Evolutionary conservation across 2,797 vertebrate genomes (phyloP).

Genomic region (Salarias fasciatus): DNA sequence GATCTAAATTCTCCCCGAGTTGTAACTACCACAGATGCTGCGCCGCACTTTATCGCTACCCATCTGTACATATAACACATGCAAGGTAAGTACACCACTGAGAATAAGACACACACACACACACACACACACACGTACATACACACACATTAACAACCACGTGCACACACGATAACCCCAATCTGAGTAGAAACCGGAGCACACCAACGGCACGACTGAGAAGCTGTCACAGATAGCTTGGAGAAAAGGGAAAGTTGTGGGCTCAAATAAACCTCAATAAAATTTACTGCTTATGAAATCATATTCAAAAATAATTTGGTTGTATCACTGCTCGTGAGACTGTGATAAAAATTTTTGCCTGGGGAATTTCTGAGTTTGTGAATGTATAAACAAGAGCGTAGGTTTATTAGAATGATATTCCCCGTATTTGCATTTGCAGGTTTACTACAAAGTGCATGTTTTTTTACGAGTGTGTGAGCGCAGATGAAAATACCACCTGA

Average conservation of each 20-base stretch:
- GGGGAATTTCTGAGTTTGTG: slow-evolving; percentile 9
- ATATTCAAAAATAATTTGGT: background rate
- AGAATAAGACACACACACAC: slow-evolving; percentile 28
- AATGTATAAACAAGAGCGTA: slow-evolving; percentile 3
- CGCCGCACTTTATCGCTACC: slow-evolving; percentile 18
- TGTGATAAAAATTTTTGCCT: slow-evolving; percentile 15
- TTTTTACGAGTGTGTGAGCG: background rate
- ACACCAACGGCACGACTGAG: slow-evolving; percentile 53
- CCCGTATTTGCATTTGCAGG: slow-evolving; percentile 6
- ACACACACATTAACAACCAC: slow-evolving; percentile 1
- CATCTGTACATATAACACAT: slow-evolving; percentile 48
- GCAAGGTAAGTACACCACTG: slow-evolving; percentile 53
- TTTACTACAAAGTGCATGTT: background rate
- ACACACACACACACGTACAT: background rate
- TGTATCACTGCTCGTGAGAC: slow-evolving; percentile 15
- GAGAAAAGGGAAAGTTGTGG: slow-evolving; percentile 21
- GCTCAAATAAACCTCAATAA: slow-evolving; percentile 28
- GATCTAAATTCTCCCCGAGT: slow-evolving; percentile 2
- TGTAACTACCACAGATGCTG: slow-evolving; percentile 23
- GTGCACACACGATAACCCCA: slow-evolving; percentile 35
- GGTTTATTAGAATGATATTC: slow-evolving; percentile 10
- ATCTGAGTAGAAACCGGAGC: slow-evolving; percentile 38
- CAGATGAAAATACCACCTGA: background rate
- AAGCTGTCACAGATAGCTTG: slow-evolving; percentile 30
- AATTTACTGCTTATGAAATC: slow-evolving; percentile 25